phyloP scores from a whole-genome alignment of 2,888 invertebrate species.

The Autographa pulchrina region DNA sequence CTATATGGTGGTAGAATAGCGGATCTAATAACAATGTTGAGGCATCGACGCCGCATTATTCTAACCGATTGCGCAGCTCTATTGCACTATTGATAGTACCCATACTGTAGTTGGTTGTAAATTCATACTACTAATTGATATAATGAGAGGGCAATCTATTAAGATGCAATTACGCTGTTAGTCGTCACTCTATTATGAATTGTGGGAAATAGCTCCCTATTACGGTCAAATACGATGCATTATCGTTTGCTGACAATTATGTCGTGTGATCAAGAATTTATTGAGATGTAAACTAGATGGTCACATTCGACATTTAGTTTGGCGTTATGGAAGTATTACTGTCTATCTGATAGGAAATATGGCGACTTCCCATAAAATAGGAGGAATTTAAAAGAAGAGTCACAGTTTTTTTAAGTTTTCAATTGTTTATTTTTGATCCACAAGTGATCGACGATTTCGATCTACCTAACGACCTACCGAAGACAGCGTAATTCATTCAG shows the following conservation, averaged over 20 bases:
- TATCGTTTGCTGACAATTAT: slow-evolving; percentile 13
- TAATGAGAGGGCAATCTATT: slow-evolving; percentile 59
- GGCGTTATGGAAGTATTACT: background rate
- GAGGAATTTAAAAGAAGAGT: background rate
- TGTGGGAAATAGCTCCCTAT: slow-evolving; percentile 22
- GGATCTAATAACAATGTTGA: slow-evolving; percentile 70
- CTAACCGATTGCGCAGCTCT: slow-evolving; percentile 79
- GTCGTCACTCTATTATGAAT: slow-evolving; percentile 41
- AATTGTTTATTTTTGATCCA: no score
- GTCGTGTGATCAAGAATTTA: slow-evolving; percentile 5
- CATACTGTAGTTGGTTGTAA: slow-evolving; percentile 37
- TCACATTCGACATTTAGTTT: background rate
- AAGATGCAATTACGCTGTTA: slow-evolving; percentile 53
- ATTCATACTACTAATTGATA: slow-evolving; percentile 54
- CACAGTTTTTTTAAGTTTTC: no score
- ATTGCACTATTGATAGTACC: slow-evolving; percentile 66
- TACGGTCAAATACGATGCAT: slow-evolving; percentile 14
- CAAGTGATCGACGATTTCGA: background rate
- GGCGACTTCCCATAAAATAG: no score
- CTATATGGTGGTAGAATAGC: slow-evolving; percentile 62
- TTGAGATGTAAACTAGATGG: slow-evolving; percentile 9
- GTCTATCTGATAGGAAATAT: background rate
- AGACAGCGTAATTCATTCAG: background rate
- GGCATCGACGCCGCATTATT: slow-evolving; percentile 75
- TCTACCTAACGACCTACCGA: no score